Conservation (phyloP, 2,113 vertebrate genomes). For the Anguilla japonica region DNA sequence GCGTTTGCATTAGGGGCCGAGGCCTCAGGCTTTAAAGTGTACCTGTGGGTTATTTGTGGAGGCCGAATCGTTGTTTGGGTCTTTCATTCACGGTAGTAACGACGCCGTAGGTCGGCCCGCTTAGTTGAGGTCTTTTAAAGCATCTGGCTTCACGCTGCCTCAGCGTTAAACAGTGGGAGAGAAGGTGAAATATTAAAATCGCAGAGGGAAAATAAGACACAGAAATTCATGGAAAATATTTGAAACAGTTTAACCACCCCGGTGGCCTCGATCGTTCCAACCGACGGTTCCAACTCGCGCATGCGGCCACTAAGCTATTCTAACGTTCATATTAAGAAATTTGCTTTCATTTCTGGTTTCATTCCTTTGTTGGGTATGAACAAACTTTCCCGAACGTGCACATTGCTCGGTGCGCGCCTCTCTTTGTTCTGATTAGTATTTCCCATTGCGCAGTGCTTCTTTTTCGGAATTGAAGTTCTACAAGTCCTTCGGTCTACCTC, state of each 20-base stretch:
- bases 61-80: slow-evolving; percentile 63
- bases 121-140: slow-evolving; percentile 46
- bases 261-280: neutral
- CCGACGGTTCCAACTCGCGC: no score
- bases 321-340: no score
- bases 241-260: neutral
- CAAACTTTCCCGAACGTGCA: no score
- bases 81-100: slow-evolving; percentile 66
- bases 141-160: neutral
- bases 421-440: no score
- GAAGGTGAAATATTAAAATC: neutral
- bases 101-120: slow-evolving; percentile 52
- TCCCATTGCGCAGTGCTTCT: no score
- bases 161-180: neutral
- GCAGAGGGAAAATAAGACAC: neutral
- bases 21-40: slow-evolving; percentile 21
- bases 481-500: no score
- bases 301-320: no score
- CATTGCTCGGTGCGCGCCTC: no score
- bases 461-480: no score
- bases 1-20: slow-evolving; percentile 29
- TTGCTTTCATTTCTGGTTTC: no score
- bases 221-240: neutral
- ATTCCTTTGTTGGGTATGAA: no score
- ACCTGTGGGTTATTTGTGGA: slow-evolving; percentile 45